Evolutionary conservation across 2,113 vertebrate genomes (phyloP), one percentile per base, ranked within the genome.

Genomic region (Chunga burmeisteri): DNA sequence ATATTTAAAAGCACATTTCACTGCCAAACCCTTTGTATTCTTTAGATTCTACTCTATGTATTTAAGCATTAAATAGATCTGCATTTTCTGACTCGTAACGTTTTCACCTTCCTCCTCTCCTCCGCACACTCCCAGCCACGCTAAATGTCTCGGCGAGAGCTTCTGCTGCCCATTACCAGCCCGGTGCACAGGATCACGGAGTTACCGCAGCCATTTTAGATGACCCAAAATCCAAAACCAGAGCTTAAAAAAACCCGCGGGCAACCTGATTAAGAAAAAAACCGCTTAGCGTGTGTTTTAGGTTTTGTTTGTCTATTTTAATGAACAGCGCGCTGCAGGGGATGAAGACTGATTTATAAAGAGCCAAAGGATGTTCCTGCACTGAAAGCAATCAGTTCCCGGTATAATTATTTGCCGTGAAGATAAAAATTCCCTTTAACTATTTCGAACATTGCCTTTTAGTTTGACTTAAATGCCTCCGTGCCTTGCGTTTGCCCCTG

Each of bases 361-460:
- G 66, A 93, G 36, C 62, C 58, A 65, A 65, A 0, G 74, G 70
- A 90, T 90, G 53, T 34, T 85, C 67, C 87, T 30, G 85, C 90
- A 86, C 81, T 85, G 93, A 93, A 88, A 59, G 93, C 90, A 88
- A 86, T 93, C 94, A 50, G 81, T 36, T 88, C 92, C 49, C 66
- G 61, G 66, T 72, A 93, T 80, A 96, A 93, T 96, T 93, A 96
- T 95, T 90, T 88, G 83, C 85, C 14, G 6, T 58, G 88, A 96
- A 95, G 93, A 90, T 49, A 92, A 77, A 77, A 94, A 94, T 66
- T 95, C 78, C 74, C 80, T 85, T 77, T 91, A 94, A 85, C 62
- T 50, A 53, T 79, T 79, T 79, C 3, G 0, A 94, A 70, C 26
- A 30, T 1, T 7, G 66, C 62, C 62, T 72, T 77, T 85, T 52